Evolutionary conservation across 2,888 invertebrate genomes (phyloP), one percentile per base, ranked within the genome.

Genomic region (Raillietiella orientalis): DNA sequence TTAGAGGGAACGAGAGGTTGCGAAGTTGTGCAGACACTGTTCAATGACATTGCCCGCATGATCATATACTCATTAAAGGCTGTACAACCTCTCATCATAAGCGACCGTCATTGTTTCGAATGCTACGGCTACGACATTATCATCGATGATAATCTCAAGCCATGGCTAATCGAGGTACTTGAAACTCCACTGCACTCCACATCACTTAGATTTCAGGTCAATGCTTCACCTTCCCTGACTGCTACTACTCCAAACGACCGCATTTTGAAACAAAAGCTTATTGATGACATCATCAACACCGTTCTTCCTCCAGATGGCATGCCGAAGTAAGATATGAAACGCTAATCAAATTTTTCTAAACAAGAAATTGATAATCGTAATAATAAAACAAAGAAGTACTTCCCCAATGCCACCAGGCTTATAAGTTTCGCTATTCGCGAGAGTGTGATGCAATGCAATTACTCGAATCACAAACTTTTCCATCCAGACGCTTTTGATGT

Each of bases 121-220:
- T 79, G 79, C 39, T 90, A 87, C 41, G 87, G 87, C 21, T 87
- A 77, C 42, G 87, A 87, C 41, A 82, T 87, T 26, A 87, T 87
- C 36, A 82, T 87, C 36, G 87, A 87, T 43, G 71, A 79, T 41
- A 66, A 69, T 39, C 47, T 87, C 16, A 87, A 87, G 42, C 87
- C 87, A 0, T 87, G 79, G 79, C 50, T 79, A 8, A 70, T 79
- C 27, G 79, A 79, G 53, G 64, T 64, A 39, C 33, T 28, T 29
- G 4, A n/a, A n/a, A n/a, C n/a, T n/a, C n/a, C n/a, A n/a, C n/a
- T n/a, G n/a, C n/a, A n/a, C n/a, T n/a, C n/a, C 5, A n/a, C n/a
- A n/a, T n/a, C 32, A 8, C 16, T 35, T n/a, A n/a, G n/a, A n/a
- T n/a, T 39, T 16, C 35, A 63, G 62, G 75, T 77, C n/a, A 87